Conservation (phyloP, 2,797 vertebrate genomes). For the Selene dorsalis region DNA sequence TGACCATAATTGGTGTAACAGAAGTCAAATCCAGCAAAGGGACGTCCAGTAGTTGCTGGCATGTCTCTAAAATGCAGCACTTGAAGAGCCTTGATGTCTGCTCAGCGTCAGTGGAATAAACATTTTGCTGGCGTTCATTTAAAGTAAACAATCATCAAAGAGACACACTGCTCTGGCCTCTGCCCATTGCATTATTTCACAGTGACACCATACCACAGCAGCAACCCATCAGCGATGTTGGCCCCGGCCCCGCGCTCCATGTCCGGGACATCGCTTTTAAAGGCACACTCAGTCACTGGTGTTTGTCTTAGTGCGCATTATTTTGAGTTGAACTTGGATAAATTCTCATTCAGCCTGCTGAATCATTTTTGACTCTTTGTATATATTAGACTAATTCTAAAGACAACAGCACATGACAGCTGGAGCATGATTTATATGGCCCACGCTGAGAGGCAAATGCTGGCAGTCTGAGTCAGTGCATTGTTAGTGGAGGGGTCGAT, state of each 20-base stretch:
- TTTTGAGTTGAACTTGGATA: neutral
- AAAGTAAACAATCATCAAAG: slow-evolving; percentile 51
- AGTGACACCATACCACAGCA: slow-evolving; percentile 33
- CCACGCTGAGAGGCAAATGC: neutral
- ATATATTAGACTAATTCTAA: neutral
- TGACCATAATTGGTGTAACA: slow-evolving; percentile 41
- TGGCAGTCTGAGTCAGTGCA: neutral
- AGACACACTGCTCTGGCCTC: slow-evolving; percentile 14
- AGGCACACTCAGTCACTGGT: slow-evolving; percentile 34
- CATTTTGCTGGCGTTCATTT: slow-evolving; percentile 47
- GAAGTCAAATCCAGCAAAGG: neutral
- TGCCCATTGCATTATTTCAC: slow-evolving; percentile 18
- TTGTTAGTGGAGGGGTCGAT: neutral
- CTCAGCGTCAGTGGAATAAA: slow-evolving; percentile 60
- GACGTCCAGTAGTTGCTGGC: slow-evolving; percentile 32
- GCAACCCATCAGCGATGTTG: neutral
- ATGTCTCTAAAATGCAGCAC: neutral
- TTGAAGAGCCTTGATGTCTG: slow-evolving; percentile 50
- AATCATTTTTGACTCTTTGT: slow-evolving; percentile 1
- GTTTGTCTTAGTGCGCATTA: slow-evolving; percentile 63
- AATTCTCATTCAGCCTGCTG: neutral
- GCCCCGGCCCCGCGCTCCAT: neutral
- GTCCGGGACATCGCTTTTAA: slow-evolving; percentile 49
- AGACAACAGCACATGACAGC: neutral
- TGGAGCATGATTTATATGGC: neutral